Percentiles rank a stretch among this genome's conserved stretches.
These are phyloP conservation scores for Polydesmus complanatus DNA, from an alignment of 2,888 invertebrate species.

Conservation along the genomic window DNA sequence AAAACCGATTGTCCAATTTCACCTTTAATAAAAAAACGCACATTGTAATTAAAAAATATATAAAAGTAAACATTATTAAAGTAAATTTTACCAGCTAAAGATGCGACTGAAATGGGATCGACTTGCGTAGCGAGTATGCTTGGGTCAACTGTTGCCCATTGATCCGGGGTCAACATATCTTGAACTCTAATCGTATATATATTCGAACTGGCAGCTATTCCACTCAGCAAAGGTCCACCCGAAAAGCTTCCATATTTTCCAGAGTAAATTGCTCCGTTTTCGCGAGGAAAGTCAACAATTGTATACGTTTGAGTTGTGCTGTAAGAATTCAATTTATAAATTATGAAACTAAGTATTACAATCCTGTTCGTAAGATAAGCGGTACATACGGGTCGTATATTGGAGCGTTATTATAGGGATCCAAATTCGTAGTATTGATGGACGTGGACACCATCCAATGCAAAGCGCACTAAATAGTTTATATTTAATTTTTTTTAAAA, in stretches of 20 bases:
- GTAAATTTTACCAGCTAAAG: conserved; percentile 4
- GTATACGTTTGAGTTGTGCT: not conserved
- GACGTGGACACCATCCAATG: conserved; percentile 7
- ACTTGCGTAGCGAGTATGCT: not conserved
- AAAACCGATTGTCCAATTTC: conserved; percentile 6
- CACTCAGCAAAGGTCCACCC: not conserved
- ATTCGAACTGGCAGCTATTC: conserved; percentile 4
- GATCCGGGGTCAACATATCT: not conserved
- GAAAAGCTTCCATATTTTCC: conserved; percentile 6
- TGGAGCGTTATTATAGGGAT: not conserved
- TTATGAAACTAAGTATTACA: not conserved
- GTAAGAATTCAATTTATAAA: not conserved
- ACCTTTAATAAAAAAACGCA: not conserved
- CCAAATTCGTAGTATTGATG: not conserved
- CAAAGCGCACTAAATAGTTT: conserved; percentile 9
- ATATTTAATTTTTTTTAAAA: not conserved
- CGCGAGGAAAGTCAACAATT: not conserved
- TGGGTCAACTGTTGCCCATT: not conserved
- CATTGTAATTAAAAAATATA: no score
- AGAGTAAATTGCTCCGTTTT: conserved; percentile 5
- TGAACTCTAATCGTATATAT: not conserved
- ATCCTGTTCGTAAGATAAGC: not conserved
- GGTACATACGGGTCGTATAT: not conserved
- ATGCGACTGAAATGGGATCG: conserved; percentile 1
- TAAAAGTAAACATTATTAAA: not conserved